phyloP scores from a whole-genome alignment of 2,888 invertebrate genomes.

The Pachydiplax longipennis region DNA sequence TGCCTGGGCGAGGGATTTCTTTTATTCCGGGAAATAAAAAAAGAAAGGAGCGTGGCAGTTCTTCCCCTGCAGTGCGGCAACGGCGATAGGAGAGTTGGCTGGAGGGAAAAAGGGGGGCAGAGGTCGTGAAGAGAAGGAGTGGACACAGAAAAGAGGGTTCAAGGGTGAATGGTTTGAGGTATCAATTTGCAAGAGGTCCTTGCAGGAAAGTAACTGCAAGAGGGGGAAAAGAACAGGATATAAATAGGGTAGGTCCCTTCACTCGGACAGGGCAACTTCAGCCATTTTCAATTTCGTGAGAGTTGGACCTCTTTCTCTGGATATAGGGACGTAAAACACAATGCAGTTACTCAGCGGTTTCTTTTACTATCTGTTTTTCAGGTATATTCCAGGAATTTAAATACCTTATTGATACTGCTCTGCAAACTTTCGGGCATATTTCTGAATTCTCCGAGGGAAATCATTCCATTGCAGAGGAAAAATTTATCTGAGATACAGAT shows the following conservation, averaged over 20 bases:
- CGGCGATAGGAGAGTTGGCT: background rate
- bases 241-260: background rate
- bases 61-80: constrained; percentile 39
- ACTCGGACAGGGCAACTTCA: background rate
- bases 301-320: too few species aligned
- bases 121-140: background rate
- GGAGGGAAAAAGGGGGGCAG: background rate
- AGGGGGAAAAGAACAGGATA: background rate
- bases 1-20: background rate
- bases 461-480: too few species aligned
- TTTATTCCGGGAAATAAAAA: background rate
- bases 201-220: background rate
- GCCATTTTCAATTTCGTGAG: too few species aligned
- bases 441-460: too few species aligned
- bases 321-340: too few species aligned
- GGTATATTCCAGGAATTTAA: too few species aligned
- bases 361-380: too few species aligned
- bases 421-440: too few species aligned
- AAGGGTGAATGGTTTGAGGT: background rate
- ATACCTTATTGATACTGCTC: too few species aligned
- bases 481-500: too few species aligned
- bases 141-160: background rate
- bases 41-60: background rate
- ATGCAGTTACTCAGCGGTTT: too few species aligned
- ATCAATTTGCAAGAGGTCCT: background rate